Evolutionary conservation across 2,888 invertebrate species (phyloP), one percentile per base, ranked within the genome.

Genomic region (Ormyrus nitidulus): DNA sequence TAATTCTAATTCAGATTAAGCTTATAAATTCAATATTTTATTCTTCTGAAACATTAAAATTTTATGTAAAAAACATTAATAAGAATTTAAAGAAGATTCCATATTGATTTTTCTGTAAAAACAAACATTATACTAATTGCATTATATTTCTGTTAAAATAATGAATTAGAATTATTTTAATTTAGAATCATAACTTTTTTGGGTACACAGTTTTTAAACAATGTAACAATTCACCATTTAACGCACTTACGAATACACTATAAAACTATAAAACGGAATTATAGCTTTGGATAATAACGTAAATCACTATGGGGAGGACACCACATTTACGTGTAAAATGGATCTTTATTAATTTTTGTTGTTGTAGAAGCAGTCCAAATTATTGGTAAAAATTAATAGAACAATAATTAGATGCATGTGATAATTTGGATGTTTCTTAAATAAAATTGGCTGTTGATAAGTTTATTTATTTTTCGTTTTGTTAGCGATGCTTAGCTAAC

Each of bases 221-320:
- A 65, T 59, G 56, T 79, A 75, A 76, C 61, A 66, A 62, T 53
- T 69, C 68, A 79, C 69, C 64, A 51, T 79, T 64, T 73, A 78
- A 68, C 54, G 72, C 72, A 78, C 71, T 61, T 49, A 61, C 44
- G 10, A 19, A 58, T 71, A 65, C 56, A 77, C 49, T 65, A 34
- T 34, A 34, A 34, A 34, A 34, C 4, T 34, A 34, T 34, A 34
- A 34, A 34, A 58, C 9, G 44, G 6, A 62, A 61, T 19, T 53
- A 53, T 46, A 56, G 10, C 56, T 48, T 62, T 62, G 19, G 49
- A 54, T 19, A 62, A 53, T 44, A 51, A 70, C 53, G 49, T 9
- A 58, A 34, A 66, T 59, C 48, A 66, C 44, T 34, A 34, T 34
- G 34, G 34, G 34, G 34, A 34, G 34, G 34, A 34, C 34, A 34